Base-by-base conservation (phyloP, 2,888 invertebrate species). In the Tiliacea citrago region DNA sequence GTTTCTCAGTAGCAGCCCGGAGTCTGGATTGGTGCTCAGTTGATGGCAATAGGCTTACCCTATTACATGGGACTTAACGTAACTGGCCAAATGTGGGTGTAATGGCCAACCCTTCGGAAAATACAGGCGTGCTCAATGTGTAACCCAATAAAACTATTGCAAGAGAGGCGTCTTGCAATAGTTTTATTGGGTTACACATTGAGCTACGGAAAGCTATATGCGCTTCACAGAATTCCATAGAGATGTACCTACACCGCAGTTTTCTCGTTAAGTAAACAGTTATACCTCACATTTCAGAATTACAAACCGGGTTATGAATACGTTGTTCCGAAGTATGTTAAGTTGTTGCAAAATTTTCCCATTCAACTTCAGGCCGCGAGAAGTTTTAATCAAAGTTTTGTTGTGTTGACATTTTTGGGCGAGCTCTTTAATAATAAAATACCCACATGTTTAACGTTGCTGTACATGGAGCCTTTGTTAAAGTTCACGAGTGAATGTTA, bases 361-460 rank as follows among this genome's bases (percentile, higher is more conserved):
- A 83, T 85, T 77, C 79, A 85, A 87, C 74, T 87, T 72, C 16
- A 60, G 58, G 61, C 13, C 35, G 47, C 35, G 63, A 62, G n/a
- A 83, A 85, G 77, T 85, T 86, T 81, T 86, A 86, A 86, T 85
- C 86, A 83, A 85, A 85, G 83, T 77, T 86, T 76, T 75, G 83
- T 73, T 81, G 12, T 67, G 83, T 81, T 83, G 86, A 81, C 83
- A 85, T 86, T 87, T 82, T 81, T 81, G 73, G 86, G 61, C 68
- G 62, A 67, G 42, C 68, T 76, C 71, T 68, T 74, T 85, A 74
- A 78, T 84, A 80, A 78, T 76, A 82, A 82, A 85, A 77, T 75
- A 81, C 83, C 77, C 79, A 83, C 76, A 85, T 76, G 74, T 72
- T 68, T 63, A 58, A 62, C 47, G 42, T 75, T 45, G 39, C 51